A percentile compares a stretch with the other conserved stretches of the same genome.
phyloP scores from a whole-genome alignment of 2,797 vertebrate species.

The Falco peregrinus region DNA sequence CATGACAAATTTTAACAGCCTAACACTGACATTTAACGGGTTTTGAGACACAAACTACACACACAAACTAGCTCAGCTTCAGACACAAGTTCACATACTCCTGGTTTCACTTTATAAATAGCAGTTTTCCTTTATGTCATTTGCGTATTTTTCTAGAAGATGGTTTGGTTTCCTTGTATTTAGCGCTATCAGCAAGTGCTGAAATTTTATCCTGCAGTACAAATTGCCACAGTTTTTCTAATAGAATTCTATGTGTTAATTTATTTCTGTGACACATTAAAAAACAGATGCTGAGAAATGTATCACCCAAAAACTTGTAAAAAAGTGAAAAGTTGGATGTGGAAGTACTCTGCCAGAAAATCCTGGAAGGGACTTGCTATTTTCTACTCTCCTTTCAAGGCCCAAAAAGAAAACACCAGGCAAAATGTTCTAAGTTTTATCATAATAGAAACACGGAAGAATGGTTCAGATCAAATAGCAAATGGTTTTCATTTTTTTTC shows the following conservation, averaged over 20 bases:
- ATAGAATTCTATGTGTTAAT: neutral
- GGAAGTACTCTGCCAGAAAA: neutral
- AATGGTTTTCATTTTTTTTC: neutral
- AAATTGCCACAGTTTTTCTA: neutral
- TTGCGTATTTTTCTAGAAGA: neutral
- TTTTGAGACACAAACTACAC: neutral
- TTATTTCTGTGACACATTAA: neutral
- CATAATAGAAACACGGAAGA: neutral
- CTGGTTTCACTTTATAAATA: neutral
- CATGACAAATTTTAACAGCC: neutral
- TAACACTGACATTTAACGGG: neutral
- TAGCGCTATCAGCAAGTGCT: neutral
- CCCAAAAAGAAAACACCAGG: neutral
- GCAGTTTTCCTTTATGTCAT: accelerated
- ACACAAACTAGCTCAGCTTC: neutral
- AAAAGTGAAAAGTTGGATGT: neutral
- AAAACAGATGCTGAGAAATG: neutral
- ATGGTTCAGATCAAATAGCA: neutral
- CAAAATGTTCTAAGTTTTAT: neutral
- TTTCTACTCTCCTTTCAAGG: neutral
- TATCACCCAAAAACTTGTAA: neutral
- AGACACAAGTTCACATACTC: neutral
- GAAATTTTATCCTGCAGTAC: neutral
- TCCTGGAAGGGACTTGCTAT: neutral
- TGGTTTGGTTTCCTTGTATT: neutral